Conservation (phyloP, 2,888 invertebrate genomes). For the Heliconius ethilla region DNA sequence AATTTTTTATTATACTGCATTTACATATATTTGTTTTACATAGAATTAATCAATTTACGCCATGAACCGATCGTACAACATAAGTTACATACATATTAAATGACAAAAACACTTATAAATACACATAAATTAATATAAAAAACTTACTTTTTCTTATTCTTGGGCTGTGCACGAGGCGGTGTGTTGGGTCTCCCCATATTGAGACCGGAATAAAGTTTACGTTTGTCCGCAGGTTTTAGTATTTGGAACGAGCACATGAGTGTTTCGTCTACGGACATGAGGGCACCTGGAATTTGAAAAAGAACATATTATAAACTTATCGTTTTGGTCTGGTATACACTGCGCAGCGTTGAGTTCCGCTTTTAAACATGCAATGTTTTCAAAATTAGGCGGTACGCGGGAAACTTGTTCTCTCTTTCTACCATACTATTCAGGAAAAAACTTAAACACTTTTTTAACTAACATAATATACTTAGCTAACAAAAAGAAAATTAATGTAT, state of each 20-base stretch:
- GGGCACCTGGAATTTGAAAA: conserved; percentile 83
- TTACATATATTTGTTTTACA: too few relatives aligned
- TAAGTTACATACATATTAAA: too few relatives aligned
- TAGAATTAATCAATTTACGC: too few relatives aligned
- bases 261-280: conserved; percentile 99
- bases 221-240: conserved; percentile 98
- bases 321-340: not conserved
- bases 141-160: conserved; percentile 96
- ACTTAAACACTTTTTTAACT: too few relatives aligned
- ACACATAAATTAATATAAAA: not conserved
- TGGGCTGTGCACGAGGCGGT: conserved; percentile 96
- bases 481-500: too few relatives aligned
- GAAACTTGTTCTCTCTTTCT: too few relatives aligned
- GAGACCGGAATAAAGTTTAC: conserved; percentile 96
- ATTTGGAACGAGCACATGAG: conserved; percentile 99
- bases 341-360: not conserved
- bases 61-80: too few relatives aligned
- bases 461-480: too few relatives aligned
- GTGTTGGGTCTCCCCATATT: conserved; percentile 98
- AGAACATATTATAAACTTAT: not conserved
- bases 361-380: not conserved
- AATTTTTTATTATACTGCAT: too few relatives aligned
- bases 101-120: too few relatives aligned
- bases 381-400: too few relatives aligned
- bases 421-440: too few relatives aligned